Conservation (phyloP, 2,888 invertebrate genomes). For the Hydropsyche betteni region DNA sequence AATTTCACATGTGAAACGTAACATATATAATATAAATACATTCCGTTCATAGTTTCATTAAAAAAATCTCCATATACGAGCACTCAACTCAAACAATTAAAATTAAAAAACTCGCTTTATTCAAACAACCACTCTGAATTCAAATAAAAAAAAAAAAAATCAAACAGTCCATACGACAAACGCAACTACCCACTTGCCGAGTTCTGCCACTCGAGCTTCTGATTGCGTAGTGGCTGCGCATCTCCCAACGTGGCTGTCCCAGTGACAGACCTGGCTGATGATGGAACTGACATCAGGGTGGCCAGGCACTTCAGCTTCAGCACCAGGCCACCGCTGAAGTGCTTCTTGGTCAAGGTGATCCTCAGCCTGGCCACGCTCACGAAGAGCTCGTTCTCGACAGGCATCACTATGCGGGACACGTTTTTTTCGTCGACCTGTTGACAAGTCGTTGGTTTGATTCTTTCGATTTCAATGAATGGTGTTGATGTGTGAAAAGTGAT, state of each 20-base stretch:
- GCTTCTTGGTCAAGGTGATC: constrained; percentile 25
- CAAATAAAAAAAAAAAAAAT: too few relatives aligned
- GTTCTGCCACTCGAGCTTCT: constrained; percentile 41
- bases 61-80: too few relatives aligned
- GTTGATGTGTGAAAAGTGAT: too few relatives aligned
- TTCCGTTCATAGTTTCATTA: too few relatives aligned
- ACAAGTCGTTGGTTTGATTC: neutral
- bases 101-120: too few relatives aligned
- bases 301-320: constrained; percentile 37
- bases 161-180: too few relatives aligned
- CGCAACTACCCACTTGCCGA: constrained; percentile 29
- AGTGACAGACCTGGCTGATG: constrained; percentile 10
- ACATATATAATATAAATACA: too few relatives aligned
- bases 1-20: too few relatives aligned
- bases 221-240: constrained; percentile 49
- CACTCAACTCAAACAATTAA: too few relatives aligned
- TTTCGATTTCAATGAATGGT: too few relatives aligned
- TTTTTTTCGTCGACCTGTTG: constrained; percentile 39
- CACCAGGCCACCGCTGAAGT: constrained; percentile 29
- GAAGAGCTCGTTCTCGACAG: constrained; percentile 31
- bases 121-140: too few relatives aligned
- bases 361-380: constrained; percentile 35
- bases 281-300: constrained; percentile 15
- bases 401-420: constrained; percentile 32
- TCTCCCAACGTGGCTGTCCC: constrained; percentile 44